A percentile compares a stretch with the other conserved stretches of the same genome.
phyloP scores from a whole-genome alignment of 2,888 invertebrate genomes.

The Watsonalla binaria region DNA sequence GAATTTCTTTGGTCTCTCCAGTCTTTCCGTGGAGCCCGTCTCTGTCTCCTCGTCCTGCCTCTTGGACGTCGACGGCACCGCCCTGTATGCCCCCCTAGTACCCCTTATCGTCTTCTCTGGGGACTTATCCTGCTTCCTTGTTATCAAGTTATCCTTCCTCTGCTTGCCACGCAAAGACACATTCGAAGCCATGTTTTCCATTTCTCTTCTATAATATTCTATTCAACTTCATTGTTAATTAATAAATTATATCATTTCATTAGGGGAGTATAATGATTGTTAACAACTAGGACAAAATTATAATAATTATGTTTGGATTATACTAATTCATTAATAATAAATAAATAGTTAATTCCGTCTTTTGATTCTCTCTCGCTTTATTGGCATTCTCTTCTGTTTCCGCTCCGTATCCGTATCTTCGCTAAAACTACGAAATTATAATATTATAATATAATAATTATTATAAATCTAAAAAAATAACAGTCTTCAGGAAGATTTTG shows the following conservation, averaged over 20 bases:
- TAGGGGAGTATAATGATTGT: constrained; percentile 19
- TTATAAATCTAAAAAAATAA: constrained; percentile 34
- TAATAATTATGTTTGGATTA: constrained; percentile 29
- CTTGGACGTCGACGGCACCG: constrained; percentile 65
- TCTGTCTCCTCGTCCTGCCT: constrained; percentile 59
- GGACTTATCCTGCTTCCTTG: constrained; percentile 73
- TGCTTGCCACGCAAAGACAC: constrained; percentile 63
- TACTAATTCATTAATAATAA: constrained; percentile 56
- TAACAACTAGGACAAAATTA: constrained; percentile 30
- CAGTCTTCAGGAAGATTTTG: constrained; percentile 76
- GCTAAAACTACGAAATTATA: constrained; percentile 47
- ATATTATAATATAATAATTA: constrained; percentile 44
- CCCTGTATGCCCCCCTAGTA: constrained; percentile 66
- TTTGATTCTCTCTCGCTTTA: constrained; percentile 71
- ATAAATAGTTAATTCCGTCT: constrained; percentile 75
- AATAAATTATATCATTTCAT: constrained; percentile 13
- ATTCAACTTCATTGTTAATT: constrained; percentile 8
- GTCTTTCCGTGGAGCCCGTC: constrained; percentile 64
- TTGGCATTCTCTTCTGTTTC: constrained; percentile 58
- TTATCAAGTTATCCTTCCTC: constrained; percentile 72
- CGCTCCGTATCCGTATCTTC: constrained; percentile 37
- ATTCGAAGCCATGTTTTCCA: constrained; percentile 75
- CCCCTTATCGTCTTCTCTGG: constrained; percentile 74
- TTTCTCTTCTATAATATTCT: constrained; percentile 47
- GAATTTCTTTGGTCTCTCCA: constrained; percentile 75